These are phyloP conservation scores for Platycnemis pennipes DNA, from an alignment of 2,888 invertebrate species.

Conservation along the genomic window DNA sequence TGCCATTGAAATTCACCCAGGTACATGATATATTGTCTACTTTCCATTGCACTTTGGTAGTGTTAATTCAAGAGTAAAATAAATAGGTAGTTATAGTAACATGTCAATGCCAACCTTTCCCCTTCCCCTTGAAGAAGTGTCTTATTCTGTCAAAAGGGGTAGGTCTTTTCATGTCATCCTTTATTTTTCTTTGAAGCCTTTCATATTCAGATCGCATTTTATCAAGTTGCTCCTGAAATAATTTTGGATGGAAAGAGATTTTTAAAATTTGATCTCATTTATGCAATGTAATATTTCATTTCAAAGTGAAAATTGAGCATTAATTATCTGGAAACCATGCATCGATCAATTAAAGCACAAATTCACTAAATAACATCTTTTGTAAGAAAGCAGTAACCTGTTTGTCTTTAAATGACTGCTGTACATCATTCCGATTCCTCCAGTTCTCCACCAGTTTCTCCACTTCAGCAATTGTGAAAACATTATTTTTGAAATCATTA, in stretches of 20 bases:
- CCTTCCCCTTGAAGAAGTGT: conserved; percentile 86
- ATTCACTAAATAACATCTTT: neutral
- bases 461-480: conserved; percentile 91
- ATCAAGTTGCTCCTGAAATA: conserved; percentile 87
- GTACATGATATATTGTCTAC: neutral
- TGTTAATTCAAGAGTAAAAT: neutral
- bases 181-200: conserved; percentile 89
- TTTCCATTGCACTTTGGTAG: neutral
- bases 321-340: neutral
- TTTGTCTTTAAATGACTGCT: conserved; percentile 91
- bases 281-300: neutral
- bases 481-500: conserved; percentile 93
- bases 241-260: neutral
- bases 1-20: neutral
- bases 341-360: neutral
- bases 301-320: neutral
- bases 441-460: conserved; percentile 92
- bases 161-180: conserved; percentile 87
- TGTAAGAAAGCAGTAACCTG: conserved; percentile 73
- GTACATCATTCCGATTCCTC: conserved; percentile 92
- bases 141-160: conserved; percentile 90
- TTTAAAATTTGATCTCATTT: neutral
- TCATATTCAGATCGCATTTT: conserved; percentile 91
- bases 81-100: neutral
- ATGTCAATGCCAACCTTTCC: conserved; percentile 70